Conservation (phyloP, 2,888 invertebrate genomes). For the Phyllotreta striolata region DNA sequence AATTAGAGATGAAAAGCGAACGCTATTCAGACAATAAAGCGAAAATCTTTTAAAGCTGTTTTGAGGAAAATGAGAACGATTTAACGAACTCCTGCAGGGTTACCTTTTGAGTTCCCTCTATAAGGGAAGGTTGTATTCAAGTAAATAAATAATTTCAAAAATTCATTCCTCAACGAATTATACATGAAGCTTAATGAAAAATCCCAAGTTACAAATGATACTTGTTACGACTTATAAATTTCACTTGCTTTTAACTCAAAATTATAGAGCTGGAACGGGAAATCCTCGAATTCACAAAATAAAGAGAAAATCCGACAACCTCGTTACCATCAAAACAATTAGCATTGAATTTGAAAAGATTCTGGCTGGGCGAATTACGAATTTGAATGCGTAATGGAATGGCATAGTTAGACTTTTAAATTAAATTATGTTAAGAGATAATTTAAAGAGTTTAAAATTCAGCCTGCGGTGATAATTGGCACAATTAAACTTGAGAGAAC, state of each 20-base stretch:
- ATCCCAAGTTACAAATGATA: no score
- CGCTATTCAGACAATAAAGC: conserved; percentile 18
- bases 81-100: neutral
- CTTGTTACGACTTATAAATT: no score
- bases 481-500: neutral
- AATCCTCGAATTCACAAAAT: neutral
- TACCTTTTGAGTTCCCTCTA: no score
- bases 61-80: conserved; percentile 7
- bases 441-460: conserved; percentile 14
- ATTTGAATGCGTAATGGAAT: conserved; percentile 11
- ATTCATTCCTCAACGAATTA: no score
- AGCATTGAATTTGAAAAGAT: conserved; percentile 15
- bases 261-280: neutral
- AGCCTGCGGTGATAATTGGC: conserved; percentile 6
- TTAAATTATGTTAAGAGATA: conserved; percentile 7
- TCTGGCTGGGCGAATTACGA: conserved; percentile 5
- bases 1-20: conserved; percentile 29
- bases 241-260: no score
- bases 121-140: no score
- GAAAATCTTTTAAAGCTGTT: conserved; percentile 18
- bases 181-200: no score
- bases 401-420: conserved; percentile 13
- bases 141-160: no score
- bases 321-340: conserved; percentile 10
- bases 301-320: conserved; percentile 6